phyloP scores from a whole-genome alignment of 1,140 invertebrate species.

The Trichonephila clavata region DNA sequence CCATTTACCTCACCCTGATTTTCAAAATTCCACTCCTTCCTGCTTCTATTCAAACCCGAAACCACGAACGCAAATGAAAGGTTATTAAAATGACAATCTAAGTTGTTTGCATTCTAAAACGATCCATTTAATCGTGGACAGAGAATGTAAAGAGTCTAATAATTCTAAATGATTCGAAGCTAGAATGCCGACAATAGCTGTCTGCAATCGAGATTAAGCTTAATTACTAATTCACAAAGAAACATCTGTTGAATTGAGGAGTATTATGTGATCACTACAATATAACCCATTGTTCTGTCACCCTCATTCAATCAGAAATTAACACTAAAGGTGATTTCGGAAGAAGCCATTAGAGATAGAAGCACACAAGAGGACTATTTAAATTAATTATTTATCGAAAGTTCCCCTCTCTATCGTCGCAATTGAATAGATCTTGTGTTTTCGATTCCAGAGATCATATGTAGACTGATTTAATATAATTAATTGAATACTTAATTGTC shows the following conservation, averaged over 20 bases:
- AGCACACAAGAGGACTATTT: not conserved
- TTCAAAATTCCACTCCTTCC: too few species aligned
- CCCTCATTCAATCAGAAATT: not conserved
- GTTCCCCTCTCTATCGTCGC: not conserved
- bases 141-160: not conserved
- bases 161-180: not conserved
- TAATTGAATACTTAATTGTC: not conserved
- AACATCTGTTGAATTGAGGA: not conserved
- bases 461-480: not conserved
- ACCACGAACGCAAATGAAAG: too few species aligned
- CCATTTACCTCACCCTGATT: too few species aligned
- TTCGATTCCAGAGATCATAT: not conserved
- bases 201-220: not conserved
- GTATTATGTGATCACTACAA: constrained; percentile 7
- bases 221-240: not conserved
- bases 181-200: not conserved
- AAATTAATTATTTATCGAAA: not conserved
- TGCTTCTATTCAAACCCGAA: too few species aligned
- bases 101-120: too few species aligned
- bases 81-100: too few species aligned
- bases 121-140: not conserved
- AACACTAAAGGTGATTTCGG: not conserved
- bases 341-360: not conserved
- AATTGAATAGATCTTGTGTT: not conserved
- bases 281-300: not conserved